phyloP scores from a whole-genome alignment of 2,113 vertebrate genomes.

The Picathartes gymnocephalus region DNA sequence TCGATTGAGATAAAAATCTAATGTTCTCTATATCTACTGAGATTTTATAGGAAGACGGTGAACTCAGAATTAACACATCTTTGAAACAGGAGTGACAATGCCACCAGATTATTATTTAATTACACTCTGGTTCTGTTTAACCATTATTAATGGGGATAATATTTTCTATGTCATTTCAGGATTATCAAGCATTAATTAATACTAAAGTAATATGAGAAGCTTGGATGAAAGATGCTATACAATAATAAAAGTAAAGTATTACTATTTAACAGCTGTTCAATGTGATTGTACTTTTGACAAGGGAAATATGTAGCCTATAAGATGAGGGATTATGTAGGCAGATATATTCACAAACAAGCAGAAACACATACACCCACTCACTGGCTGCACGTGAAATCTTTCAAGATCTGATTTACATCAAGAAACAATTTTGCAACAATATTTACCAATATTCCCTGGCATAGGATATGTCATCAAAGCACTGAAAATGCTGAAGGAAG shows the following conservation, averaged over 20 bases:
- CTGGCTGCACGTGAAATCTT: not conserved
- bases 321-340: not conserved
- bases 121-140: not conserved
- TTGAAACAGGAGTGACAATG: not conserved
- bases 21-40: not conserved
- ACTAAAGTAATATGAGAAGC: not conserved
- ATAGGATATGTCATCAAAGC: not conserved
- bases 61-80: not conserved
- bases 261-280: not conserved
- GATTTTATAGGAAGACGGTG: not conserved
- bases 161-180: not conserved
- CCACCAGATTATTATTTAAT: not conserved
- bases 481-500: not conserved
- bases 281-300: not conserved
- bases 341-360: constrained; percentile 11
- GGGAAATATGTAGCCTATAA: not conserved
- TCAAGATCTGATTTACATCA: not conserved
- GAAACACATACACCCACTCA: not conserved
- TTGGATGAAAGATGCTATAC: not conserved
- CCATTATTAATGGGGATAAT: not conserved
- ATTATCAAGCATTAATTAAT: not conserved
- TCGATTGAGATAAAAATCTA: not conserved
- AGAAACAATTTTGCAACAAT: not conserved
- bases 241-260: not conserved
- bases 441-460: not conserved